Conservation (phyloP, 2,113 vertebrate species). For the Harpagus bidentatus region DNA sequence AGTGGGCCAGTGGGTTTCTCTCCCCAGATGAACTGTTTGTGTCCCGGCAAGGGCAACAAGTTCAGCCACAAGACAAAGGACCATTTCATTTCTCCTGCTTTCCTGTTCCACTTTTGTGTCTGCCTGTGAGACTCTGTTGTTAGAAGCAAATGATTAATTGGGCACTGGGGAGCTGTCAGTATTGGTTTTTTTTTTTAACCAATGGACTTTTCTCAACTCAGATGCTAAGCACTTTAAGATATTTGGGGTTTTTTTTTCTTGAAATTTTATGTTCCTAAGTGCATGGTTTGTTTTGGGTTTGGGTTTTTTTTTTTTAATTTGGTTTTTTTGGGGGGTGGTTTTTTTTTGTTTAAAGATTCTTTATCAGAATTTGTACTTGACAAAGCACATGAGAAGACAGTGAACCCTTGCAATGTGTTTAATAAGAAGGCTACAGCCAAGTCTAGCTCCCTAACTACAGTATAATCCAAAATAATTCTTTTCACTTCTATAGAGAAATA, state of each 20-base stretch:
- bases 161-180: conserved; percentile 28
- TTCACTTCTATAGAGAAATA: background rate
- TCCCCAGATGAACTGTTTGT: conserved; percentile 42
- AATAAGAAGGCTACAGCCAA: background rate
- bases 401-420: background rate
- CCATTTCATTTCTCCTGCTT: conserved; percentile 39
- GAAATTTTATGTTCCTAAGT: background rate
- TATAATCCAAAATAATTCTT: background rate
- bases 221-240: background rate
- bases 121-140: conserved; percentile 15
- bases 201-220: background rate
- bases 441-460: background rate
- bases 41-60: conserved; percentile 3
- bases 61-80: conserved; percentile 44
- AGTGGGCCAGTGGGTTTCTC: conserved; percentile 66
- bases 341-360: background rate
- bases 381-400: background rate
- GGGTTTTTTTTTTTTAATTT: no score
- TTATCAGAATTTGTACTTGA: background rate
- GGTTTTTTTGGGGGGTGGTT: background rate
- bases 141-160: conserved; percentile 49
- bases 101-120: conserved; percentile 3
- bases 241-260: background rate
- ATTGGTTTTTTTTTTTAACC: background rate
- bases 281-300: background rate